Evolutionary conservation across 2,888 invertebrate species (phyloP).

Genomic region (Eugnorisma glareosa): DNA sequence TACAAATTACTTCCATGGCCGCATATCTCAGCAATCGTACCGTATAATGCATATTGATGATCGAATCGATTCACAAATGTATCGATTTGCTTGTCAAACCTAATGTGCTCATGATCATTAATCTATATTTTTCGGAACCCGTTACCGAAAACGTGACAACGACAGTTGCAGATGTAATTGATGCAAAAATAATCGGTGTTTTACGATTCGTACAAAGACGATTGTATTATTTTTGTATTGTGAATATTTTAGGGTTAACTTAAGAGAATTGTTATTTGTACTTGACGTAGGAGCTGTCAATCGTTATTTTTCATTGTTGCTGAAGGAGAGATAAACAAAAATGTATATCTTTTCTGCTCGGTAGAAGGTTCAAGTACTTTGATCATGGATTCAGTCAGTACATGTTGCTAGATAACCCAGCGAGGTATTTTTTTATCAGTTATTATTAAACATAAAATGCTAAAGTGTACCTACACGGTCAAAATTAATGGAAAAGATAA

Average conservation of each 20-base stretch:
- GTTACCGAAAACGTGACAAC: conserved; percentile 63
- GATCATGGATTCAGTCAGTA: background rate
- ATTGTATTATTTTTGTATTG: conserved; percentile 40
- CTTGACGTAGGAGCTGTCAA: background rate
- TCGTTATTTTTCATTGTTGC: background rate
- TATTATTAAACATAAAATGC: background rate
- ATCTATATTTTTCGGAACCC: conserved; percentile 74
- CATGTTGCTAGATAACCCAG: background rate
- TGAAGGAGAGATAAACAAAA: background rate
- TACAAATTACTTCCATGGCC: conserved; percentile 53
- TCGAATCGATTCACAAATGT: conserved; percentile 74
- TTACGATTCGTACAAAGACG: conserved; percentile 49
- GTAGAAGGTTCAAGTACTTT: background rate
- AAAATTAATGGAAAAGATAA: too few relatives aligned
- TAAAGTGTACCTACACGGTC: too few relatives aligned
- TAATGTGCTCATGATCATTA: conserved; percentile 71
- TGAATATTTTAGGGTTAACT: conserved; percentile 49
- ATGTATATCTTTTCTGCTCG: background rate
- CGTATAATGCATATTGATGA: conserved; percentile 88
- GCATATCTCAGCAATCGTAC: conserved; percentile 73
- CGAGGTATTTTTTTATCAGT: background rate
- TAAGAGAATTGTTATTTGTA: background rate
- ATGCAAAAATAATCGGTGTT: conserved; percentile 70
- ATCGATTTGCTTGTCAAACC: conserved; percentile 74
- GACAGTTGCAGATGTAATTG: conserved; percentile 66